These are phyloP conservation scores for Xestia sexstrigata DNA, from an alignment of 2,888 invertebrate genomes.

Conservation along the genomic window DNA sequence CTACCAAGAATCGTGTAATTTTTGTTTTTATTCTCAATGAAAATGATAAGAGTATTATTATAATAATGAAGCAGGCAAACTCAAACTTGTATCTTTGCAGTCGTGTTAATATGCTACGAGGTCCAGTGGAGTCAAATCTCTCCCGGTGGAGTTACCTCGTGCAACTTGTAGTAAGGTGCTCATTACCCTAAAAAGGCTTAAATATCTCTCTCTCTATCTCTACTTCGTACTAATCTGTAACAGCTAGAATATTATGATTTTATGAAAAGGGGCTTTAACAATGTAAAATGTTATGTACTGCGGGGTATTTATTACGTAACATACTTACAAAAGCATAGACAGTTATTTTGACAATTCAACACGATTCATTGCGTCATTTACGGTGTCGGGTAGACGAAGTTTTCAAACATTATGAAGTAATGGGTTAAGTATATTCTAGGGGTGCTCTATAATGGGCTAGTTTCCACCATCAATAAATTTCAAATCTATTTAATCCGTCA, in stretches of 20 bases:
- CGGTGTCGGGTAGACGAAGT: not conserved
- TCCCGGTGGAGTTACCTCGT: conserved; percentile 37
- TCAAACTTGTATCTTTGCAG: conserved; percentile 14
- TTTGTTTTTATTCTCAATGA: not conserved
- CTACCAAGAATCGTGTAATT: not conserved
- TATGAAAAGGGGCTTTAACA: not conserved
- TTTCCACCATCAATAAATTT: too few relatives aligned
- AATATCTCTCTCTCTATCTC: conserved; percentile 13
- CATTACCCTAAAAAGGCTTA: conserved; percentile 32
- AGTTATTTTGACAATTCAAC: not conserved
- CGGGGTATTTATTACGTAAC: not conserved
- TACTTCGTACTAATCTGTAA: conserved; percentile 5
- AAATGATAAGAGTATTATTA: conserved; percentile 23
- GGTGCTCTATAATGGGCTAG: not conserved
- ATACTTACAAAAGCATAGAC: not conserved
- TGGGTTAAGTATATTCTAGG: not conserved
- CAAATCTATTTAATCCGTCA: too few relatives aligned
- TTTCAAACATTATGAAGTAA: not conserved
- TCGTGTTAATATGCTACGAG: conserved; percentile 14
- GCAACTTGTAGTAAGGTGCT: conserved; percentile 30
- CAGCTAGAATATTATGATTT: conserved; percentile 19
- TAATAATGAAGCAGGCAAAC: not conserved
- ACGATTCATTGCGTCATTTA: not conserved
- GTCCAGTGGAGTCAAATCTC: conserved; percentile 34
- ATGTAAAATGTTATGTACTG: not conserved